phyloP scores from a whole-genome alignment of 2,888 invertebrate genomes.

The Alviniconcha strummeri region DNA sequence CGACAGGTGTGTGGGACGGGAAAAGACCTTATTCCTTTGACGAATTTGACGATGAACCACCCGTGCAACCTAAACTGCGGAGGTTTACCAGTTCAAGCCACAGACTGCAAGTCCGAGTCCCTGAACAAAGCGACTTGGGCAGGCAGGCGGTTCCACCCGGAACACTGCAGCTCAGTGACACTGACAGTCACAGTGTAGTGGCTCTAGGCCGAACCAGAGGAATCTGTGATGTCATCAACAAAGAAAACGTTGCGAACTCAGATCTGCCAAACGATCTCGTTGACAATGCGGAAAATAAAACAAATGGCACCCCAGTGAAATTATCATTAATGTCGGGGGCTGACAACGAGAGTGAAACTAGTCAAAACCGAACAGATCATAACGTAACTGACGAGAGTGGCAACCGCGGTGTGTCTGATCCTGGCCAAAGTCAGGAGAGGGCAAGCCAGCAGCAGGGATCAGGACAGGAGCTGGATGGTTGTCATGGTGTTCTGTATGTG shows the following conservation, averaged over 20 bases:
- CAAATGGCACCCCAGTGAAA: neutral
- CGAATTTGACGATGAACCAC: too few species aligned
- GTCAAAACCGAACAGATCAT: neutral
- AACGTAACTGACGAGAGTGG: neutral
- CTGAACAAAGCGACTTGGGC: neutral
- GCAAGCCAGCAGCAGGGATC: neutral
- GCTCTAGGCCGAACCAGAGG: neutral
- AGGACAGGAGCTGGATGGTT: neutral
- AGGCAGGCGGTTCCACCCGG: neutral
- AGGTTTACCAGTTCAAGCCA: neutral
- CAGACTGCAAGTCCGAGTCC: too few species aligned
- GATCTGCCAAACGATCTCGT: too few species aligned
- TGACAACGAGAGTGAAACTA: neutral
- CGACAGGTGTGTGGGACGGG: too few species aligned
- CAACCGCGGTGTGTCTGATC: neutral
- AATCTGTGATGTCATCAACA: neutral
- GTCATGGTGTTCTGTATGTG: conserved; percentile 33
- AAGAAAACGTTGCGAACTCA: too few species aligned
- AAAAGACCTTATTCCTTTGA: too few species aligned
- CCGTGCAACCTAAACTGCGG: neutral
- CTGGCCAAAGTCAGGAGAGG: neutral
- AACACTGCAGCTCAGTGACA: neutral
- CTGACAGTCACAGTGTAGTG: neutral
- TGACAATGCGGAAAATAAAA: too few species aligned
- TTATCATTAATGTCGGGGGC: too few species aligned